Conservation (phyloP, 2,113 vertebrate species). For the Eulacestoma nigropectus region DNA sequence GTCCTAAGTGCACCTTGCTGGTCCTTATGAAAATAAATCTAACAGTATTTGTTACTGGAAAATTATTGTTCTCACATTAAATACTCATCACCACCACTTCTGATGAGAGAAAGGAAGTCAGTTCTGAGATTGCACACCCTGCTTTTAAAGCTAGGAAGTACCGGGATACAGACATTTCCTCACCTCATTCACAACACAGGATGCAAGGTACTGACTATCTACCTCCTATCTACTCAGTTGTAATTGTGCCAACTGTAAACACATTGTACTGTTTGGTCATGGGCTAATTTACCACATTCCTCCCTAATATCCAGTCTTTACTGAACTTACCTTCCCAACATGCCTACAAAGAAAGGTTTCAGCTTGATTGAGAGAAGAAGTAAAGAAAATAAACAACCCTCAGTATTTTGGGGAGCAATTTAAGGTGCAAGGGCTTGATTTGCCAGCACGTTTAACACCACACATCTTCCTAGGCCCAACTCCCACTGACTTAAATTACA, state of each 20-base stretch:
- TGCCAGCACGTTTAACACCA: background rate
- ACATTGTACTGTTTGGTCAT: background rate
- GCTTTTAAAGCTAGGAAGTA: background rate
- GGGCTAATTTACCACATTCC: background rate
- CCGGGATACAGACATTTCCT: background rate
- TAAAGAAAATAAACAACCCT: background rate
- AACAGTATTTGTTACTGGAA: background rate
- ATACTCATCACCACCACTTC: background rate
- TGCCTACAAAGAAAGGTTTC: background rate
- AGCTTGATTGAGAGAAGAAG: background rate
- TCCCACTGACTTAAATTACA: background rate
- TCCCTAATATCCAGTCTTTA: background rate
- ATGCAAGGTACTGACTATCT: background rate
- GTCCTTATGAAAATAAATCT: background rate
- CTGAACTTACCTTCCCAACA: background rate
- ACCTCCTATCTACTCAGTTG: background rate
- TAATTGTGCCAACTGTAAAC: background rate
- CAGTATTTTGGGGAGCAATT: background rate
- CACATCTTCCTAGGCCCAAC: background rate
- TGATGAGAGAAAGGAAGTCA: background rate
- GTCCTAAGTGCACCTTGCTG: background rate
- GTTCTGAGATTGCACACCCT: background rate
- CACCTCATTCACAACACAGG: background rate
- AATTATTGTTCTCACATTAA: background rate
- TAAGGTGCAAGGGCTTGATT: background rate